Evolutionary conservation across 2,888 invertebrate genomes (phyloP).

Genomic region (Eilema depressum): DNA sequence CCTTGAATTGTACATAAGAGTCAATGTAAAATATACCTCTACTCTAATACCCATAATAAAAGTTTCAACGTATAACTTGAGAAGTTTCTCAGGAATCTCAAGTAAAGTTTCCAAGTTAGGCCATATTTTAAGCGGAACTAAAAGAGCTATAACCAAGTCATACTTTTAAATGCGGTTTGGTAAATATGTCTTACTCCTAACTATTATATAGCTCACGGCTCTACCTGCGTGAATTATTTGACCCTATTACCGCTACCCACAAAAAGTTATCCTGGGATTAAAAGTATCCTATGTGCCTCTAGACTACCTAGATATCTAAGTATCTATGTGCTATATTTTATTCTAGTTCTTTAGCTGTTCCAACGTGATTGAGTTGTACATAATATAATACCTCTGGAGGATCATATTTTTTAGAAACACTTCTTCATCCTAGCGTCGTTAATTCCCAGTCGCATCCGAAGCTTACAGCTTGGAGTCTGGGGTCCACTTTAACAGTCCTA

Average conservation of each 20-base stretch:
- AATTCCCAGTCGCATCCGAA: too few species aligned
- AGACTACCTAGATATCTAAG: not conserved
- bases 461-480: too few species aligned
- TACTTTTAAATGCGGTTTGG: not conserved
- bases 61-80: not conserved
- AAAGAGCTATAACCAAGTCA: not conserved
- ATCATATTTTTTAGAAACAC: too few species aligned
- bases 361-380: not conserved
- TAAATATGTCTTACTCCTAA: not conserved
- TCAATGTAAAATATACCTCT: too few species aligned
- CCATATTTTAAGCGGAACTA: constrained; percentile 5
- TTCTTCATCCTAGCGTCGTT: too few species aligned
- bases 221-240: not conserved
- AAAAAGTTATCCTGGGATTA: too few species aligned
- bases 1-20: too few species aligned
- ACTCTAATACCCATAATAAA: not conserved
- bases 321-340: not conserved
- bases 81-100: not conserved
- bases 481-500: too few species aligned
- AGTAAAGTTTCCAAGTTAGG: constrained; percentile 6
- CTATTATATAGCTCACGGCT: not conserved
- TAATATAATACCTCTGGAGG: too few species aligned
- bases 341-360: too few species aligned
- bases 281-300: too few species aligned
- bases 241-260: not conserved